Base-by-base conservation (phyloP, 2,113 vertebrate species). In the Lichenostomus cassidix region DNA sequence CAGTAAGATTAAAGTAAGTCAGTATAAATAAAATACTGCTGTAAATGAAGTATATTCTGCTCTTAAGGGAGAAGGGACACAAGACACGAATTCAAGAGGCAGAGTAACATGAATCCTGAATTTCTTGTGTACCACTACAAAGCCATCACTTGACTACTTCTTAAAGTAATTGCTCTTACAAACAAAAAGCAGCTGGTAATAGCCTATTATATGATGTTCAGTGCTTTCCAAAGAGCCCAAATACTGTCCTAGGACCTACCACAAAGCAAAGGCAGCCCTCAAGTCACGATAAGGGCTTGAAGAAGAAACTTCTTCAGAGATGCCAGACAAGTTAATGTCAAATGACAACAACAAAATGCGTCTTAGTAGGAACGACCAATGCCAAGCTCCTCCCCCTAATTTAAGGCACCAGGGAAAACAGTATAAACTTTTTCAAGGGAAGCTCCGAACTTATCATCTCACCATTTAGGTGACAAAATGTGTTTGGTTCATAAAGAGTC, bases 341-440 rank as follows among this genome's bases (percentile, higher is more conserved):
- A 92, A 96, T 69, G 73, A 53, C 29, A 28, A 74, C 53, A 65
- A 94, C 27, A 83, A 64, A 65, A 93, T 33, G 39, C 91, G 77
- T 12, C 67, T 86, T 24, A 19, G 35, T 5, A 88, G 41, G 62
- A 93, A 86, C 56, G 13, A 87, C 46, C 77, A 91, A 52, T 69
- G 65, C 81, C 73, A 83, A 95, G 4, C 42, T 77, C 74, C 62
- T 76, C 42, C 46, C 39, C 70, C 33, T 63, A 10, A 82, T 42
- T 76, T 71, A 80, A 92, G 33, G 67, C 59, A 95, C 44, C 64
- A 84, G 37, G 12, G 39, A 94, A 96, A 97, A 94, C 80, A 96
- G 83, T 13, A 94, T 13, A 95, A 97, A 96, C 60, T 83, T 56
- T 90, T 96, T 27, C 93, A 94, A 94, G 91, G 58, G 76, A 95